These are phyloP conservation scores for Nettapus auritus DNA, from an alignment of 2,113 vertebrate genomes.

Conservation along the genomic window DNA sequence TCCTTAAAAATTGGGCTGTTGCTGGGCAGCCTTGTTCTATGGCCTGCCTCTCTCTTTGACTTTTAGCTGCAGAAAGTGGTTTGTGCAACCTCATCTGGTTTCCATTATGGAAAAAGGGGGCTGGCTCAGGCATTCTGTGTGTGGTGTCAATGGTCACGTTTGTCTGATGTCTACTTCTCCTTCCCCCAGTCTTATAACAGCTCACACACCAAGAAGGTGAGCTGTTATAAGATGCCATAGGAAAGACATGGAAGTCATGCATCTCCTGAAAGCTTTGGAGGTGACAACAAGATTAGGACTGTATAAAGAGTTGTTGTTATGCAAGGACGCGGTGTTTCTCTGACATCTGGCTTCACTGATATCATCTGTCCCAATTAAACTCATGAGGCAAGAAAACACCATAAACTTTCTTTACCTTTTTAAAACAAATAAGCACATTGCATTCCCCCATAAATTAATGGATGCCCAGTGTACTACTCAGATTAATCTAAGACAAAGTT, in stretches of 20 bases:
- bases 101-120: not conserved
- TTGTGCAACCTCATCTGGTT: not conserved
- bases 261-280: no score
- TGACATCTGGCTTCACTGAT: not conserved
- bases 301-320: fast-evolving
- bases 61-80: not conserved
- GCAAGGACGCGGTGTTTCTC: not conserved
- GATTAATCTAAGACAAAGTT: not conserved
- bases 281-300: not conserved
- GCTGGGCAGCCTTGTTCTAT: not conserved
- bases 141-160: not conserved
- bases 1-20: not conserved
- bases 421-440: fast-evolving
- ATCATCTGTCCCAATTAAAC: not conserved
- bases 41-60: not conserved
- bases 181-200: not conserved
- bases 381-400: not conserved
- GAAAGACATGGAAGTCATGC: not conserved
- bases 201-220: not conserved
- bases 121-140: not conserved
- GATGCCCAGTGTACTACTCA: not conserved
- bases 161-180: not conserved
- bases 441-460: not conserved
- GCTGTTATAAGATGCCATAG: not conserved
- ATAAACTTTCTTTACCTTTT: not conserved